Evolutionary conservation across 2,888 invertebrate species (phyloP), one percentile per base, ranked within the genome.

Genomic region (Xestobium rufovillosum): DNA sequence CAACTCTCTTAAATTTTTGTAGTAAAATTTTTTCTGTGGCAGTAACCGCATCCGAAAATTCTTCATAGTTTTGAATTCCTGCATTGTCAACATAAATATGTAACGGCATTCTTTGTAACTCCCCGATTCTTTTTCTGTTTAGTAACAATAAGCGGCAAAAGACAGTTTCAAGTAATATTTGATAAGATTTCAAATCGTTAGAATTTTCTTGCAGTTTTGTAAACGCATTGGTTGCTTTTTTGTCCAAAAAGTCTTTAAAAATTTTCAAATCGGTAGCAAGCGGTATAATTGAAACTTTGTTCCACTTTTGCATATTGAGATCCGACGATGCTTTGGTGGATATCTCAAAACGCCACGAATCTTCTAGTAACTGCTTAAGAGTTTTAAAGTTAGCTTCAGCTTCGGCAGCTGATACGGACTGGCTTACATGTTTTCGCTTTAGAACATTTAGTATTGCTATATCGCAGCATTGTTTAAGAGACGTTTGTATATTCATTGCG

Each of bases 1-100:
- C 52, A n/a, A 52, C 32, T 29, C 51, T 38, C 41, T 52, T 51
- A 14, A 52, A 47, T 8, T 14, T 43, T 33, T 49, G n/a, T 15
- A 28, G 37, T 40, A 28, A 43, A 40, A n/a, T n/a, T n/a, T n/a
- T n/a, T n/a, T n/a, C n/a, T n/a, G n/a, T n/a, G n/a, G n/a, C n/a
- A n/a, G n/a, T n/a, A n/a, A n/a, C n/a, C n/a, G n/a, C n/a, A n/a
- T 29, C 4, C 11, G 28, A 4, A 27, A 27, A 27, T 12, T 27
- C 28, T 27, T 27, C 28, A 27, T 27, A 27, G 28, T 8, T 27
- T 11, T 27, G 6, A 8, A 10, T 11, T n/a, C 11, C 11, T n/a
- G n/a, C n/a, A n/a, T 27, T 11, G 9, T 27, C 28, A 27, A 27
- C 6, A 27, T 27, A 27, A 27, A 12, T 27, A 6, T n/a, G 11